Base-by-base conservation (phyloP, 1,140 invertebrate species). In the Listronotus bonariensis region DNA sequence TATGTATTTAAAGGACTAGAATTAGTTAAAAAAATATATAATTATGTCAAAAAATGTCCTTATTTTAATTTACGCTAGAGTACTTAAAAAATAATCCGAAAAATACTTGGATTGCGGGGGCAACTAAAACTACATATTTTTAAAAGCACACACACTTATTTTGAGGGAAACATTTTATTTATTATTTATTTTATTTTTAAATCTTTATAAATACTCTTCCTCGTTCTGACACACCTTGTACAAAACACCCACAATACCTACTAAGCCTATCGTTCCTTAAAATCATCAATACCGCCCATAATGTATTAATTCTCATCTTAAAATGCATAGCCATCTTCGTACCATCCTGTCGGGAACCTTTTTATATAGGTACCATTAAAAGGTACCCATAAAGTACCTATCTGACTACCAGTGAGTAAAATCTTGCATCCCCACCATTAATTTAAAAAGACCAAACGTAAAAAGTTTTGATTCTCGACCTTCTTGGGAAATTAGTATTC, bases 301-400 rank as follows among this genome's bases (percentile, higher is more conserved):
- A 5, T n/a, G 6, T 7, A 48, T 18, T 20, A 15, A 48, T 20
- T 10, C 45, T 20, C 18, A 45, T 48, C 56, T 66, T 54, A 54
- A 66, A 59, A 66, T 66, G 48, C 64, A 32, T 48, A 38, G n/a
- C 18, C 53, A 36, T 12, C 9, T 49, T 26, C 41, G 55, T 60
- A 41, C 45, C 64, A 66, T 66, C 64, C 64, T 66, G 64, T 66
- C 64, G 64, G 64, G 32, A 41, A 14, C 36, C 51, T 60, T 66
- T 36, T 46, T 9, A 36, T 45, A n/a, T 41, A 51, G 18, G 5
- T 17, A 20, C 14, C 42, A 3, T 45, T n/a, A n/a, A 12, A 45
- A 17, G 52, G 34, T 40, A 43, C 34, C 57, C 42, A 32, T 14
- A 51, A 10, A 6, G 45, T 48, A 20, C 45, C 40, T 17, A 62